Evolutionary conservation across 2,113 vertebrate genomes (phyloP).

Genomic region (Colossoma macropomum): DNA sequence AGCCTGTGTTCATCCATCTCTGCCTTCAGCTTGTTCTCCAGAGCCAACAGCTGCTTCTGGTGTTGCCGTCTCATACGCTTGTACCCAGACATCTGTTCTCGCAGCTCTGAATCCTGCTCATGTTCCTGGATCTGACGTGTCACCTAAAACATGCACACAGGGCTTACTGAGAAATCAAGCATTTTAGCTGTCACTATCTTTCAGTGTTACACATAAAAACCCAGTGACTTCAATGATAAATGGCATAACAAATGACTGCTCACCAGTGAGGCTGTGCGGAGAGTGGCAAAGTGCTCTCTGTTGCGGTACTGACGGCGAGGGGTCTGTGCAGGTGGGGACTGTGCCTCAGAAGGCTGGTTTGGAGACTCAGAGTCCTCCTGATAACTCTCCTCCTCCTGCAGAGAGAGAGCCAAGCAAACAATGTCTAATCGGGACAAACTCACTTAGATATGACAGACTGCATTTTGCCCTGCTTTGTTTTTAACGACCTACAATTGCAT

Average conservation of each 20-base stretch:
- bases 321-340: constrained; percentile 86
- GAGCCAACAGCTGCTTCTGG: constrained; percentile 96
- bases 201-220: neutral
- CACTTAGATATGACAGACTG: neutral
- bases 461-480: neutral
- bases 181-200: neutral
- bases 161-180: neutral
- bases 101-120: constrained; percentile 95
- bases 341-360: constrained; percentile 84
- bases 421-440: constrained; percentile 4
- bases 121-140: constrained; percentile 99
- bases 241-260: constrained; percentile 24
- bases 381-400: constrained; percentile 88
- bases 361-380: constrained; percentile 86
- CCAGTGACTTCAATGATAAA: neutral
- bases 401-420: constrained; percentile 14
- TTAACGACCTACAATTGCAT: neutral
- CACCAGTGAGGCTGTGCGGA: constrained; percentile 97
- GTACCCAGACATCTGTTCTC: constrained; percentile 98
- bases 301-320: constrained; percentile 93
- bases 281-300: constrained; percentile 97
- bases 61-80: constrained; percentile 98
- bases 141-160: constrained; percentile 77
- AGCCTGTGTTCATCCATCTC: constrained; percentile 98
- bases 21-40: constrained; percentile 97